Evolutionary conservation across 1,140 invertebrate genomes (phyloP).

Genomic region (Wasmannia auropunctata): DNA sequence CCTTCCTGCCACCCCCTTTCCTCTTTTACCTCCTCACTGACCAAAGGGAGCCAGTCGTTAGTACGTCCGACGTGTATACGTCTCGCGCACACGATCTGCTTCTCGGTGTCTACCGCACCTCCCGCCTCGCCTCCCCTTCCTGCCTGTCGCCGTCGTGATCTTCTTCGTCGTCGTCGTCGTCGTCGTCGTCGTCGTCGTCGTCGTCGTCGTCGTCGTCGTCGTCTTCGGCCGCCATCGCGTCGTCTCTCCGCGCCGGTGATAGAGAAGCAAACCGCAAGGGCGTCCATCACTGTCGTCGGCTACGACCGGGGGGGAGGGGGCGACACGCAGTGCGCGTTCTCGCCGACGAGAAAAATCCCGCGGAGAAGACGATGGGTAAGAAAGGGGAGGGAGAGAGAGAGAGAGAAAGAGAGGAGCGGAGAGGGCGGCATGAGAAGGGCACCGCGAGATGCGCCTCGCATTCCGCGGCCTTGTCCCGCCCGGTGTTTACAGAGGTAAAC

Average conservation of each 20-base stretch:
- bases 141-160: conserved; percentile 52
- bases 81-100: conserved; percentile 79
- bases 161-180: conserved; percentile 60
- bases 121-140: conserved; percentile 53
- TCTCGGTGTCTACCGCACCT: conserved; percentile 60
- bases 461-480: conserved; percentile 78
- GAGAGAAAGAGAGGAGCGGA: conserved; percentile 24
- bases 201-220: conserved; percentile 56
- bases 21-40: background rate
- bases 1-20: background rate
- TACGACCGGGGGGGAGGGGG: conserved; percentile 68
- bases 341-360: conserved; percentile 74
- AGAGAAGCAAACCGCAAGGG: conserved; percentile 79
- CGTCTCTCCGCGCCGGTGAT: conserved; percentile 71
- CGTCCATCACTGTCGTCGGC: conserved; percentile 80
- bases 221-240: conserved; percentile 71
- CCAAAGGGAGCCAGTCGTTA: conserved; percentile 73
- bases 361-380: conserved; percentile 31
- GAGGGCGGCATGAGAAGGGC: conserved; percentile 40
- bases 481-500: conserved; percentile 68
- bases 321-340: conserved; percentile 63
- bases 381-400: conserved; percentile 24
- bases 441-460: conserved; percentile 70
- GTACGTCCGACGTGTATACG: conserved; percentile 79
- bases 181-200: conserved; percentile 41